phyloP scores from a whole-genome alignment of 2,888 invertebrate species.

The Pandemis cinnamomeana region DNA sequence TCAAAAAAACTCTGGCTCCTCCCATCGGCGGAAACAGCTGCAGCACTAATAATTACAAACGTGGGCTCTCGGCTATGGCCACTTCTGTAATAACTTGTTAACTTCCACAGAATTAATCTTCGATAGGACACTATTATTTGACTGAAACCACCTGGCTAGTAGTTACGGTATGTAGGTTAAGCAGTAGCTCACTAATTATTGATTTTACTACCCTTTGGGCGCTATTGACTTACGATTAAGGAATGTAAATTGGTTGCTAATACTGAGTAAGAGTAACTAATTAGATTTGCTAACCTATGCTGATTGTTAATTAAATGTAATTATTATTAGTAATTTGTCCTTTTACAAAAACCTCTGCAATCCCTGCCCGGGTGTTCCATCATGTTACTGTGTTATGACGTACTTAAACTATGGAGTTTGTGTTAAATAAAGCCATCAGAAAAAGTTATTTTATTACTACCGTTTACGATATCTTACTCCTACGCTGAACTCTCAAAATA shows the following conservation, averaged over 20 bases:
- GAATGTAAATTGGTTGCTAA: conserved; percentile 36
- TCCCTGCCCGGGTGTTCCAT: conserved; percentile 11
- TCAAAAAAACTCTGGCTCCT: conserved; percentile 72
- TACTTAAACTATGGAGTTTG: conserved; percentile 29
- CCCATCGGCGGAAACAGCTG: conserved; percentile 82
- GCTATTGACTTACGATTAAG: conserved; percentile 16
- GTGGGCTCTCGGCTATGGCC: conserved; percentile 71
- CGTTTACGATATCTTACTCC: conserved; percentile 50
- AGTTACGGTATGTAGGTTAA: conserved; percentile 38
- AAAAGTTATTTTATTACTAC: conserved; percentile 61
- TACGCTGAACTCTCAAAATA: conserved; percentile 57
- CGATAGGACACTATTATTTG: conserved; percentile 49
- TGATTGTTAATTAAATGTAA: conserved; percentile 19
- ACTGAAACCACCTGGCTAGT: conserved; percentile 54
- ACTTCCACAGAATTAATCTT: conserved; percentile 48
- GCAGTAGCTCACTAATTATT: conserved; percentile 40
- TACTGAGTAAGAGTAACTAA: conserved; percentile 11
- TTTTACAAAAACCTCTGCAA: background rate
- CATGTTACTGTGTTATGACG: conserved; percentile 8
- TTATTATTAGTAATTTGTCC: background rate
- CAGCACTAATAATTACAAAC: conserved; percentile 79
- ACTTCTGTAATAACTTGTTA: conserved; percentile 62
- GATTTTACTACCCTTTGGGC: conserved; percentile 24
- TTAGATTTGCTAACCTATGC: conserved; percentile 23
- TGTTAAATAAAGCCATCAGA: conserved; percentile 57